Percentiles rank a stretch among this genome's conserved stretches.
phyloP scores from a whole-genome alignment of 2,797 vertebrate species.

The Moxostoma hubbsi region DNA sequence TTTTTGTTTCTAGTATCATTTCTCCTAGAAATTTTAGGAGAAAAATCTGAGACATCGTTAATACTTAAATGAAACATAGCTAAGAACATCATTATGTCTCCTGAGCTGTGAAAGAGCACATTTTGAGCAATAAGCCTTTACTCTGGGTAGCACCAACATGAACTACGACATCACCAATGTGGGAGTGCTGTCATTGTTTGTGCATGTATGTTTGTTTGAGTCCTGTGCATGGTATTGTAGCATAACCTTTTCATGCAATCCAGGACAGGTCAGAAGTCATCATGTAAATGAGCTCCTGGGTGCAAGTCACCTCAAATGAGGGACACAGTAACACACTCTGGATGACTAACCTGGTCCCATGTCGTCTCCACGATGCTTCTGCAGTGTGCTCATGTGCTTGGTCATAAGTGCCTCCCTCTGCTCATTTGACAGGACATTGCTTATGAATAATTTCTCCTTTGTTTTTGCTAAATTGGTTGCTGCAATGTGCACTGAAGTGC shows the following conservation, averaged over 20 bases:
- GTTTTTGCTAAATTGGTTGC: constrained; percentile 80
- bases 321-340: constrained; percentile 52
- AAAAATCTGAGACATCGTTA: too few species aligned
- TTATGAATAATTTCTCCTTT: constrained; percentile 80
- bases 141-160: background rate
- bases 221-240: background rate
- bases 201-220: background rate
- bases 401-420: constrained; percentile 70
- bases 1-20: too few species aligned
- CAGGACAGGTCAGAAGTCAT: background rate
- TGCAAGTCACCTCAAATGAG: constrained; percentile 9
- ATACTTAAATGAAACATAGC: too few species aligned
- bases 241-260: background rate
- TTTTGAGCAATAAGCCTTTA: too few species aligned
- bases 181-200: too few species aligned
- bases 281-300: background rate
- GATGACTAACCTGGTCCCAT: constrained; percentile 43
- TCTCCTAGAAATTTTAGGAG: too few species aligned
- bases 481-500: constrained; percentile 49
- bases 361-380: constrained; percentile 39
- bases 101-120: too few species aligned
- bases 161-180: background rate
- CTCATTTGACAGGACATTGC: constrained; percentile 74
- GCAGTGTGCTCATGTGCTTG: constrained; percentile 25
- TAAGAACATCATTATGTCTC: too few species aligned